Evolutionary conservation across 2,797 vertebrate species (phyloP), one percentile per base, ranked within the genome.

Genomic region (Novumbra hubbsi): DNA sequence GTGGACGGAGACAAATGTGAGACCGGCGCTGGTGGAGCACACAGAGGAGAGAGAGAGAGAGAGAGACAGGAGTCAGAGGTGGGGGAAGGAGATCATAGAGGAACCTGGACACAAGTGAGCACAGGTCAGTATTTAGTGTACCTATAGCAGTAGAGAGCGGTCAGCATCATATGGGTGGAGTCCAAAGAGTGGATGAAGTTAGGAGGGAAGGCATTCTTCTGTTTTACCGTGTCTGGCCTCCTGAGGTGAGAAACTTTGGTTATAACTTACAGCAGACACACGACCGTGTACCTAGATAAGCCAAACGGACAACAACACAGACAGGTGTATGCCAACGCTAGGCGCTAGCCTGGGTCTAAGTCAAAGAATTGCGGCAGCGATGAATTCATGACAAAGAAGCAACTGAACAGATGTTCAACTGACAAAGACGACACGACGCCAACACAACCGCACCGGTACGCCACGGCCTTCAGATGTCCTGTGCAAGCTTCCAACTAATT

Each of bases 141-240:
- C 96, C 94, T 94, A 34, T 95, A 90, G 86, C 97, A 97, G 88
- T 96, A 85, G 34, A 99, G 92, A 2, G 98, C 92, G 0, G 98
- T 99, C 30, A 99, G 94, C 98, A 99, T 99, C 98, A 99, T 99
- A 85, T 99, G 98, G 0, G 96, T 96, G 38, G 98, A 99, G 87
- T 99, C 98, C 86, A 99, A 89, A 0, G 98, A 99, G 85, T 99
- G 98, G 88, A 99, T 99, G 88, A 99, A 99, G 88, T 99, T 99
- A 21, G 98, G 97, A 0, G 98, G 96, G 77, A 99, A 99, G 32
- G 97, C 97, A 0, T 99, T 99, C 84, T 96, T 99, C 93, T 99
- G 98, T 83, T 99, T 99, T 76, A 97, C 76, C 0, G 93, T 95
- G 80, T 99, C 94, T 0, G 98, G 98, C 67, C 89, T 95, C 91